Percentiles rank a stretch among this genome's conserved stretches.
Evolutionary conservation across 1,140 invertebrate genomes (phyloP).

Genomic region (Mactra quadrangularis): DNA sequence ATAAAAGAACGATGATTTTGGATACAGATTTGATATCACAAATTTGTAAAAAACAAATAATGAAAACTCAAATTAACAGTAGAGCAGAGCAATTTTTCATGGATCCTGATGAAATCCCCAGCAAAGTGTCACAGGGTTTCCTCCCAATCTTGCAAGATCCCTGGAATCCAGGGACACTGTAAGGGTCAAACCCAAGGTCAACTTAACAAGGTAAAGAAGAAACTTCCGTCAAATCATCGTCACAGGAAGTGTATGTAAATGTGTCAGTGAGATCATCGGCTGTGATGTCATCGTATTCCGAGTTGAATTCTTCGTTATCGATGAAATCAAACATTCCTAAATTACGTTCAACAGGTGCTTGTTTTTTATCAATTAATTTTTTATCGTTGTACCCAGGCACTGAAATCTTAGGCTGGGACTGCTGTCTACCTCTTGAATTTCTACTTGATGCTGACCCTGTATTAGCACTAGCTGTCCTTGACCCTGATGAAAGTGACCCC

Average conservation of each 20-base stretch:
- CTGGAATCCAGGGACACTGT: too few species aligned
- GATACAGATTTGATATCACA: too few species aligned
- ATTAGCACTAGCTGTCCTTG: conserved; percentile 26
- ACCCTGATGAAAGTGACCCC: conserved; percentile 33
- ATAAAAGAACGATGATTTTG: too few species aligned
- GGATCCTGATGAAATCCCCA: too few species aligned
- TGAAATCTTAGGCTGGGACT: not conserved
- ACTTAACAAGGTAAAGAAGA: conserved; percentile 48
- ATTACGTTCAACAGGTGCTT: not conserved
- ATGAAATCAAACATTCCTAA: conserved; percentile 54
- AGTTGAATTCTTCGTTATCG: conserved; percentile 49
- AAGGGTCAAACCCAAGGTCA: too few species aligned
- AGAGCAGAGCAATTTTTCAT: too few species aligned
- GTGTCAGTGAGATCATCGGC: conserved; percentile 55
- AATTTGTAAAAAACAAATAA: too few species aligned
- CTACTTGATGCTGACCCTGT: conserved; percentile 37
- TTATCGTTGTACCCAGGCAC: conserved; percentile 7
- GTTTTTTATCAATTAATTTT: conserved; percentile 17
- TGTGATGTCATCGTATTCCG: conserved; percentile 50
- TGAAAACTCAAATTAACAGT: too few species aligned
- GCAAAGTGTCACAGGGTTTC: too few species aligned
- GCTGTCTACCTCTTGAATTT: conserved; percentile 9
- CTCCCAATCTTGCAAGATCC: too few species aligned
- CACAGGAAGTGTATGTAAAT: conserved; percentile 45
- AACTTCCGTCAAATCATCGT: conserved; percentile 58